Conservation (phyloP, 2,113 vertebrate genomes). For the Phrynosoma platyrhinos region DNA sequence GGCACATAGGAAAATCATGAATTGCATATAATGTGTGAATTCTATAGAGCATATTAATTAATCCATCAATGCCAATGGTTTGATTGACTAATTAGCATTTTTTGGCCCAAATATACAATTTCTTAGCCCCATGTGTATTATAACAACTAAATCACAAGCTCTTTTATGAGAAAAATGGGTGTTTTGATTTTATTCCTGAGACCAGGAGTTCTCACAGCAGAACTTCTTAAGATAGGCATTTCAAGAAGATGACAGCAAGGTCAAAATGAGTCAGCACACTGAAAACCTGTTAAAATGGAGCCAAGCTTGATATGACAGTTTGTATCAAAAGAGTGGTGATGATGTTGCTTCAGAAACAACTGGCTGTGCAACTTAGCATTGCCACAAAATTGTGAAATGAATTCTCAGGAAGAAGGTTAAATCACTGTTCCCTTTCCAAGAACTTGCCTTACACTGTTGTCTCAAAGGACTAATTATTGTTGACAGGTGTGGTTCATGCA, state of each 20-base stretch:
- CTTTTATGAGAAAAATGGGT: not conserved
- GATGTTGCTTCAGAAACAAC: not conserved
- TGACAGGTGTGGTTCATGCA: not conserved
- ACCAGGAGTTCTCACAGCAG: not conserved
- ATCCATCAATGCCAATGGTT: not conserved
- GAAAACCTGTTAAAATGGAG: not conserved
- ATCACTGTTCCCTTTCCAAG: not conserved
- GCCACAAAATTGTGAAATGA: not conserved
- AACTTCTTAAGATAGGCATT: not conserved
- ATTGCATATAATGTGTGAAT: not conserved
- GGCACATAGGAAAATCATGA: not conserved
- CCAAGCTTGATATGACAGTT: not conserved
- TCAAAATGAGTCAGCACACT: not conserved
- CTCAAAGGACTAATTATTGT: slow-evolving; percentile 8
- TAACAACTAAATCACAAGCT: not conserved
- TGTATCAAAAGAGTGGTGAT: not conserved
- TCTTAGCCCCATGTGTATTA: not conserved
- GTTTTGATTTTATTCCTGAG: not conserved
- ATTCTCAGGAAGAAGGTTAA: not conserved
- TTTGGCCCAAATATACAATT: not conserved
- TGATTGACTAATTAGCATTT: not conserved
- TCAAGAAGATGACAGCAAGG: not conserved
- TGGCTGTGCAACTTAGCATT: not conserved
- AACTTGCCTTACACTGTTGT: not conserved
- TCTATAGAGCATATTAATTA: not conserved